These are phyloP conservation scores for Cyaniris semiargus DNA, from an alignment of 2,888 invertebrate genomes.

Conservation along the genomic window DNA sequence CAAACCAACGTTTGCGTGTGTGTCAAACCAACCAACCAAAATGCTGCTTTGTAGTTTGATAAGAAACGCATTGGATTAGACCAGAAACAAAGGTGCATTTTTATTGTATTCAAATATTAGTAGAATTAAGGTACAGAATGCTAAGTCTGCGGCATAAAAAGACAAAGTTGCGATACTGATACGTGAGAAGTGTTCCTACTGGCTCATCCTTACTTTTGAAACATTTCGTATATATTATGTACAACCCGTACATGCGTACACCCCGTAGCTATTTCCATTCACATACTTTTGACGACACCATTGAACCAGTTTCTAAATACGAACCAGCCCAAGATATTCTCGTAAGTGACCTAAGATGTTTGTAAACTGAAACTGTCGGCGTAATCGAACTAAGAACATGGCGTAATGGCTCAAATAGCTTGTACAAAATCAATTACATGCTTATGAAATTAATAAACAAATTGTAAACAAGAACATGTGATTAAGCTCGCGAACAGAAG, in stretches of 20 bases:
- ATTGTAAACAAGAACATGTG: constrained; percentile 35
- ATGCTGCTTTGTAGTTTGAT: neutral
- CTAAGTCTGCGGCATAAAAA: neutral
- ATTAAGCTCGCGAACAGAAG: neutral
- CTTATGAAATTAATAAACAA: constrained; percentile 55
- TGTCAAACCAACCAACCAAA: neutral
- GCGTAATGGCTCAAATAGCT: constrained; percentile 27
- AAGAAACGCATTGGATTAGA: neutral
- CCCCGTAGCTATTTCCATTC: constrained; percentile 30
- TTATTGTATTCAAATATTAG: too few species aligned
- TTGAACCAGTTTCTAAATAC: constrained; percentile 32
- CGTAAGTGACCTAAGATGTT: constrained; percentile 27
- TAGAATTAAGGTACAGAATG: too few species aligned
- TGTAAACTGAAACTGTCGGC: constrained; percentile 29
- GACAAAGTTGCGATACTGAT: neutral
- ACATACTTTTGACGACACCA: constrained; percentile 30
- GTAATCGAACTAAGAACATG: constrained; percentile 18
- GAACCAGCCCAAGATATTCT: constrained; percentile 30
- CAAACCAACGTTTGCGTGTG: too few species aligned
- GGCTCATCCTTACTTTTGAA: neutral
- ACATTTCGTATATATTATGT: neutral
- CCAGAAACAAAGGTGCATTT: too few species aligned
- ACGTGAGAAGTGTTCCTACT: neutral
- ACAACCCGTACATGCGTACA: neutral
- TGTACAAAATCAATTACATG: constrained; percentile 72